Base-by-base conservation (phyloP, 2,797 vertebrate genomes). In the Lepus oiostolus region DNA sequence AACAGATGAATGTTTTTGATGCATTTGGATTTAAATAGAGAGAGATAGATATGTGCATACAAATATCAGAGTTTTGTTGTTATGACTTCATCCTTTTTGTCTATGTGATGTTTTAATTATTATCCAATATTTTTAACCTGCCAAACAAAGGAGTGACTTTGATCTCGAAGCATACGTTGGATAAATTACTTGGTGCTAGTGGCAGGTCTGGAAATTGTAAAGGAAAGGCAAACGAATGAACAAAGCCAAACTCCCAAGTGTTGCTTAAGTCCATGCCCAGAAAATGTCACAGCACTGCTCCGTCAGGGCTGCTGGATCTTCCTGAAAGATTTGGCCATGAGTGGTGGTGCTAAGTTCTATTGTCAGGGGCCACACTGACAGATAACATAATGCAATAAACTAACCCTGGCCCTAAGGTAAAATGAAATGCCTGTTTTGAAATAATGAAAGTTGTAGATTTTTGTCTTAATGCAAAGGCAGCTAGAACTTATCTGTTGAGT, bases 141-240 rank as follows among this genome's bases (percentile, higher is more conserved):
- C 28, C 80, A 70, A 88, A 47, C 42, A 70, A 85, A 90, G 35
- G 30, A 72, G 50, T 96, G 65, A 87, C 91, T 95, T 94, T 95
- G 91, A 94, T 90, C 93, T 94, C 58, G 83, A 85, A 32, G n/a
- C 35, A n/a, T 38, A 58, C 85, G 50, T 89, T 70, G 50, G 74
- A 32, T 95, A 75, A 91, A 88, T 94, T 74, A 93, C 71, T 79
- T 54, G 67, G 75, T 86, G 50, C 74, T 93, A 14, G 83, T 77
- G 85, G 82, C 70, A 94, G 75, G 72, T 97, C 96, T 97, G 96
- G 96, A 96, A 95, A 95, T 86, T 95, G 91, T 95, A 96, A 94
- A 91, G 70, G 47, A 85, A 93, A 93, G 87, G 74, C 85, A 95
- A 92, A 81, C 10, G 7, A 80, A 68, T 90, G 91, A 91, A 58